Percentiles rank a stretch among this genome's conserved stretches.
Conservation (phyloP, 2,113 vertebrate genomes). For the Hyla sarda region DNA sequence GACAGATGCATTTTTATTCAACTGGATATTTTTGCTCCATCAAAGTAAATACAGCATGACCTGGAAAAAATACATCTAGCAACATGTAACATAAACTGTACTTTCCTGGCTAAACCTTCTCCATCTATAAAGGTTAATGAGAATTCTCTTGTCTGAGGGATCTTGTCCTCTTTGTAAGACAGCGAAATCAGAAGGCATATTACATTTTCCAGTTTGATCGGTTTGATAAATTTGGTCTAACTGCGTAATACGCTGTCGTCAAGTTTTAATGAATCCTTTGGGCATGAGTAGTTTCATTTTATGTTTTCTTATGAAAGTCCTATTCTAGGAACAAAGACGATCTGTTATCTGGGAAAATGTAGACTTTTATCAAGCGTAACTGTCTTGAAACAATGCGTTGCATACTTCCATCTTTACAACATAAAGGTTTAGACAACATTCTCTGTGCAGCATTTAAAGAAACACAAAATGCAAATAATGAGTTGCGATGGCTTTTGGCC, state of each 20-base stretch:
- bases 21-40: not conserved
- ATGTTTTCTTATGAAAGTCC: slow-evolving; percentile 52
- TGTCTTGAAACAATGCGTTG: slow-evolving; percentile 45
- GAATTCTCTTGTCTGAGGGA: slow-evolving; percentile 36
- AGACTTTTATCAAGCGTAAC: slow-evolving; percentile 48
- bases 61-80: not conserved
- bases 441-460: slow-evolving; percentile 51
- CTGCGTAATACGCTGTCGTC: slow-evolving; percentile 24
- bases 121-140: slow-evolving; percentile 35
- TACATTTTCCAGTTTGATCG: slow-evolving; percentile 39
- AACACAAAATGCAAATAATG: slow-evolving; percentile 21
- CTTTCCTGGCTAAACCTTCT: not conserved
- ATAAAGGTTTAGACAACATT: slow-evolving; percentile 58
- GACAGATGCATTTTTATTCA: not conserved
- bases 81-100: slow-evolving; percentile 6
- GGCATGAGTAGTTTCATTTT: slow-evolving; percentile 46
- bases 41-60: not conserved
- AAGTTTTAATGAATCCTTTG: slow-evolving; percentile 49
- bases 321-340: slow-evolving; percentile 52
- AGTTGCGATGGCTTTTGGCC: slow-evolving; percentile 40
- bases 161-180: slow-evolving; percentile 20
- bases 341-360: slow-evolving; percentile 51
- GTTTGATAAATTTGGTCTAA: slow-evolving; percentile 48
- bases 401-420: not conserved
- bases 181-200: slow-evolving; percentile 29